Conservation (phyloP, 2,113 vertebrate genomes). For the Pampusana beccarii region DNA sequence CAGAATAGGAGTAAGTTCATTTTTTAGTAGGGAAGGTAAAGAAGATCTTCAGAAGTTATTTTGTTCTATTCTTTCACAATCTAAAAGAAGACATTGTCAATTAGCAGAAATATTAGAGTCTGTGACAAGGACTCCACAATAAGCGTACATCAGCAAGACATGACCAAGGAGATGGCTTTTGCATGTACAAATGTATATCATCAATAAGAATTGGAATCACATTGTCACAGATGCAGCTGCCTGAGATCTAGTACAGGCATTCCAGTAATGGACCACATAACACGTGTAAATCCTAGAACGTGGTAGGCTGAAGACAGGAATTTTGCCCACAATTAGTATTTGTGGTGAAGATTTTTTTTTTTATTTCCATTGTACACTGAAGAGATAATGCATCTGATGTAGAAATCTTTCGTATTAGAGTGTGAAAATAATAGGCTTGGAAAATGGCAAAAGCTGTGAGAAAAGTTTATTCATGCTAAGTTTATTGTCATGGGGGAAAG, state of each 20-base stretch:
- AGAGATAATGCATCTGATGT: neutral
- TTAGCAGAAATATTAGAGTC: neutral
- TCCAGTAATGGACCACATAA: neutral
- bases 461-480: constrained; percentile 52
- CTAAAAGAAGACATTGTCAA: constrained; percentile 15
- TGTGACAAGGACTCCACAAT: neutral
- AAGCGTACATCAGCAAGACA: neutral
- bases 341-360: neutral
- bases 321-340: neutral
- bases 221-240: neutral
- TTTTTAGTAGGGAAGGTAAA: neutral
- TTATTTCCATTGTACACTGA: neutral
- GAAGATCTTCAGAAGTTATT: neutral
- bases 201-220: neutral
- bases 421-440: constrained; percentile 4
- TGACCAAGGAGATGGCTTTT: neutral
- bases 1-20: neutral
- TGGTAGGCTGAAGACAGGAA: neutral
- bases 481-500: constrained; percentile 65
- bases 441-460: constrained; percentile 29
- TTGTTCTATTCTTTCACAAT: neutral
- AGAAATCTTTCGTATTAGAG: neutral
- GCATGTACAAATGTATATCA: neutral
- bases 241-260: neutral
- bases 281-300: neutral